phyloP scores from a whole-genome alignment of 2,888 invertebrate species.

The Hirudinaria manillensis region DNA sequence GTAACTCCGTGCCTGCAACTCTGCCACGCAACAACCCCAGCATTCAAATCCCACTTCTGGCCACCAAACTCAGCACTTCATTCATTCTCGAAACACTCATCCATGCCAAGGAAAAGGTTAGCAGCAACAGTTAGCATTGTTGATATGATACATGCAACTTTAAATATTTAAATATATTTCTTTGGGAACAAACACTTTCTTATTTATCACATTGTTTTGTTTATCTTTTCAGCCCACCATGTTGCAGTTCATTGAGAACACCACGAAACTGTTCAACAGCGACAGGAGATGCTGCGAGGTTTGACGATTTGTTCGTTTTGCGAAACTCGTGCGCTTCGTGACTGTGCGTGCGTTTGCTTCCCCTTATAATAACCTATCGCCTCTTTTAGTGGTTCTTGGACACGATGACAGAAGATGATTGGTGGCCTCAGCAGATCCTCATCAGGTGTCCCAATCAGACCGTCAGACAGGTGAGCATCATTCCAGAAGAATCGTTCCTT shows the following conservation, averaged over 20 bases:
- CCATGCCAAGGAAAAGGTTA: constrained; percentile 88
- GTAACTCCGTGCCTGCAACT: constrained; percentile 84
- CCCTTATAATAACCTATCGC: background rate
- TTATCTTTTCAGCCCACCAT: constrained; percentile 70
- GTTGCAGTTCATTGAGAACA: constrained; percentile 90
- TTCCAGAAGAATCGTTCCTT: background rate
- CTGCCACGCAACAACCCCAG: constrained; percentile 61
- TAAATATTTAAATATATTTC: background rate
- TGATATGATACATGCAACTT: constrained; percentile 5
- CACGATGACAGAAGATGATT: constrained; percentile 84
- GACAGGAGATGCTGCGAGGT: constrained; percentile 61
- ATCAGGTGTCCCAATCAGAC: constrained; percentile 94
- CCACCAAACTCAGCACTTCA: constrained; percentile 74
- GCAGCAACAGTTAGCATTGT: background rate
- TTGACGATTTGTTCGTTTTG: background rate
- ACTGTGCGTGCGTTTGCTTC: background rate
- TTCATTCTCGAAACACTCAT: constrained; percentile 94
- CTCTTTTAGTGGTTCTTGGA: constrained; percentile 71
- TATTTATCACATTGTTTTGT: background rate
- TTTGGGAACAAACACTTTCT: background rate
- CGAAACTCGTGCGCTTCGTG: no score
- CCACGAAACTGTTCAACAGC: constrained; percentile 88
- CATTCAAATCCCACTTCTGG: constrained; percentile 62
- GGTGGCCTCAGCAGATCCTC: constrained; percentile 91
- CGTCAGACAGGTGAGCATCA: constrained; percentile 70